These are phyloP conservation scores for Callosobruchus maculatus DNA, from an alignment of 2,888 invertebrate species.

Conservation along the genomic window DNA sequence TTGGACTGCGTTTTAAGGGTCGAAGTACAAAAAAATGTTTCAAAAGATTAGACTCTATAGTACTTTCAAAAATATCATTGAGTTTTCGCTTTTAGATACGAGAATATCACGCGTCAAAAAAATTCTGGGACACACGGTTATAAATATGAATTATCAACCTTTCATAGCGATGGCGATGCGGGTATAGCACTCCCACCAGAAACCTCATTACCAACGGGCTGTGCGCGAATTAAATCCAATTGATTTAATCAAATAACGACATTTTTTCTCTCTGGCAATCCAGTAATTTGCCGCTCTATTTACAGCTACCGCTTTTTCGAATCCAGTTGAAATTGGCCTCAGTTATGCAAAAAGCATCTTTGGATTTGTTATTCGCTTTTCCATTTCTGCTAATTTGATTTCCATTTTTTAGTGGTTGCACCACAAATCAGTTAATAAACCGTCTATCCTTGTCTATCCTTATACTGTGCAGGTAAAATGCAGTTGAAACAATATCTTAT, in stretches of 20 bases:
- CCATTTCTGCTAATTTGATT: neutral
- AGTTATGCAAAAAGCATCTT: neutral
- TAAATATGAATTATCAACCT: no score
- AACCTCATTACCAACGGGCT: neutral
- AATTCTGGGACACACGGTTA: no score
- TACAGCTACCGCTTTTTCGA: neutral
- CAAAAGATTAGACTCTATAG: no score
- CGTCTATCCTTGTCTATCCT: neutral
- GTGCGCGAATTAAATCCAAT: neutral
- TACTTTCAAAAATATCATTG: no score
- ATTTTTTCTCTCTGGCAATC: neutral
- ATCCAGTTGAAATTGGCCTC: neutral
- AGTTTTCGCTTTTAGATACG: no score
- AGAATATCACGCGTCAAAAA: no score
- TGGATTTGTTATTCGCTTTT: neutral
- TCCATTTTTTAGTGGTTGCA: neutral
- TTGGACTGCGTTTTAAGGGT: no score
- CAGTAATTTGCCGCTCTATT: neutral
- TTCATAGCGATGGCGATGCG: neutral
- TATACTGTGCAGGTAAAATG: neutral
- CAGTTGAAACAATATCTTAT: neutral
- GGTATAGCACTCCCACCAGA: neutral
- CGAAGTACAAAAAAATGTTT: no score
- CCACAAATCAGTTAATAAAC: neutral
- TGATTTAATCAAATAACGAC: neutral